phyloP scores from a whole-genome alignment of 1,140 invertebrate genomes.

The Hirudo medicinalis region DNA sequence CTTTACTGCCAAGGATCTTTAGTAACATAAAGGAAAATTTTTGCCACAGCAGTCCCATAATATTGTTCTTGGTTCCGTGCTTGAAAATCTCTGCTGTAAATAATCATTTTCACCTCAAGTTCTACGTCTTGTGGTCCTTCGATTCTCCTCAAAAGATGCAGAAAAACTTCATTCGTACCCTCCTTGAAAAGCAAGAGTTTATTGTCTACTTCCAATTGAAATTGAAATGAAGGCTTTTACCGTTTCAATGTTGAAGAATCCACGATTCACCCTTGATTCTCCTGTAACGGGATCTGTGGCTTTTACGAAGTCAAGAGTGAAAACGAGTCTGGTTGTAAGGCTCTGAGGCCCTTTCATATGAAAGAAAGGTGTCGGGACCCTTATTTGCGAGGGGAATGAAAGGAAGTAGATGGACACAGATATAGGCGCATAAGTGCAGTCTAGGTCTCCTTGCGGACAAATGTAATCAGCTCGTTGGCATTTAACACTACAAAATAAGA shows the following conservation, averaged over 20 bases:
- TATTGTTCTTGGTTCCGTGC: conserved; percentile 48
- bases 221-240: background rate
- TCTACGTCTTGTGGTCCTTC: conserved; percentile 77
- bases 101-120: conserved; percentile 68
- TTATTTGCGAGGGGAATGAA: conserved; percentile 68
- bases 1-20: conserved; percentile 45
- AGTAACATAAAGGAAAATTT: conserved; percentile 68
- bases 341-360: conserved; percentile 65
- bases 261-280: conserved; percentile 26
- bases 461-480: conserved; percentile 57
- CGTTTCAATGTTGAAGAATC: conserved; percentile 26
- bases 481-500: conserved; percentile 54
- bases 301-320: conserved; percentile 54
- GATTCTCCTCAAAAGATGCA: conserved; percentile 57
- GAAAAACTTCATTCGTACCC: conserved; percentile 54
- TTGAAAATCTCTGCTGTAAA: conserved; percentile 45
- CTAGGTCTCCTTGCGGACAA: conserved; percentile 54
- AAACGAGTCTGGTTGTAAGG: conserved; percentile 54
- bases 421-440: conserved; percentile 61
- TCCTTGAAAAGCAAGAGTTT: conserved; percentile 19
- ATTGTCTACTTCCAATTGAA: conserved; percentile 7
- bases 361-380: conserved; percentile 63
- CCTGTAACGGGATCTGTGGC: conserved; percentile 27
- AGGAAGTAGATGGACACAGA: conserved; percentile 80
- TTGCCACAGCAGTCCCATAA: conserved; percentile 64